Conservation (phyloP, 2,888 invertebrate species). For the Achlya flavicornis region DNA sequence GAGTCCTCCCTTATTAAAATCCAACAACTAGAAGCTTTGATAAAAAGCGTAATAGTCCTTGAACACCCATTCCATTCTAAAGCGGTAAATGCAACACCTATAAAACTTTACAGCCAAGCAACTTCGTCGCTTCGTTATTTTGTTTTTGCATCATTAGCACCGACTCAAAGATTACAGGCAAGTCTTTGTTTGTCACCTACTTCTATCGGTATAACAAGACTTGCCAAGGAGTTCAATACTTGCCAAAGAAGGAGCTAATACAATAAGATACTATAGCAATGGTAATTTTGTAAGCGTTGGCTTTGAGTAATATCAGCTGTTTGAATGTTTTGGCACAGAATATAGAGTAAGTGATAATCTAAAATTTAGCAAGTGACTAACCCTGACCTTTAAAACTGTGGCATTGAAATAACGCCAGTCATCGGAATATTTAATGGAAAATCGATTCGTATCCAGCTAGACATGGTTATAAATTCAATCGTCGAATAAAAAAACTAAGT, state of each 20-base stretch:
- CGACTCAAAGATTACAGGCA: background rate
- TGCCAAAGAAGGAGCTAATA: background rate
- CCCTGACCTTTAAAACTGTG: background rate
- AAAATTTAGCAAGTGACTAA: background rate
- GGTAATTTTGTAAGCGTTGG: background rate
- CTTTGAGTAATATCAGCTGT: background rate
- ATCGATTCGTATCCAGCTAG: background rate
- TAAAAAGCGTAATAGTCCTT: background rate
- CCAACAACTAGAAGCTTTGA: background rate
- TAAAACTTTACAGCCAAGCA: background rate
- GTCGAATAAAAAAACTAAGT: slow-evolving; percentile 40
- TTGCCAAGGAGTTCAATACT: background rate
- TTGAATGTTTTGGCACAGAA: background rate
- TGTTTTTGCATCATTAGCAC: slow-evolving; percentile 5
- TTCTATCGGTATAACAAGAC: background rate
- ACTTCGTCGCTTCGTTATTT: background rate
- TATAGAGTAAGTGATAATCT: background rate
- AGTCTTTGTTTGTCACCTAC: slow-evolving; percentile 1
- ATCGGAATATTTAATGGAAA: background rate
- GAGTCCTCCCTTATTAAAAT: background rate
- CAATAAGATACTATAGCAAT: background rate
- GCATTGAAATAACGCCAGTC: background rate
- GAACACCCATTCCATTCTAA: background rate
- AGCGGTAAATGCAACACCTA: background rate
- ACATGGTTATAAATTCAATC: slow-evolving; percentile 22